Evolutionary conservation across 1,140 invertebrate genomes (phyloP).

Genomic region (Eriosoma lanigerum): DNA sequence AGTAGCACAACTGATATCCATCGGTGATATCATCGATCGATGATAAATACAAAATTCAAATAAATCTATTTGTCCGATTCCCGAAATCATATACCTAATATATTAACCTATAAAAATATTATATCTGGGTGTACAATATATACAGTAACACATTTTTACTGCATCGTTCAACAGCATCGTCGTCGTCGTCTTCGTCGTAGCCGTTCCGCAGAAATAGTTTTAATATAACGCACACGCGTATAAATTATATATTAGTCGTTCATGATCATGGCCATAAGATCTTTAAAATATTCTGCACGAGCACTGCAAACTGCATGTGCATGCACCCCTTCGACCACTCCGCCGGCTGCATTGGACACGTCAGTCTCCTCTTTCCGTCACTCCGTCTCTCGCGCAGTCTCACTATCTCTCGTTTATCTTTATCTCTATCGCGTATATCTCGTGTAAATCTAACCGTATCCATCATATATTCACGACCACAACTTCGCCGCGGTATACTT

Average conservation of each 20-base stretch:
- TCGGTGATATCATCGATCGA: too few relatives aligned
- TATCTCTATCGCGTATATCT: not conserved
- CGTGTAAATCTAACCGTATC: not conserved
- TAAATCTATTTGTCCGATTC: too few relatives aligned
- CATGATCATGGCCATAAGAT: slow-evolving; percentile 24
- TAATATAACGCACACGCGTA: not conserved
- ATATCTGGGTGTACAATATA: too few relatives aligned
- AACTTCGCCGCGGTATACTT: not conserved
- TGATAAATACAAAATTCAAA: too few relatives aligned
- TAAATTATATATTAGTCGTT: not conserved
- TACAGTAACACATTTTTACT: too few relatives aligned
- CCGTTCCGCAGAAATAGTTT: not conserved
- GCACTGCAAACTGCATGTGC: not conserved
- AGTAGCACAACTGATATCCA: too few relatives aligned
- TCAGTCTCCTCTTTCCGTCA: not conserved
- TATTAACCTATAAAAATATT: too few relatives aligned
- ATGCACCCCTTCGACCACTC: not conserved
- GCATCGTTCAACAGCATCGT: too few relatives aligned
- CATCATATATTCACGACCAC: not conserved
- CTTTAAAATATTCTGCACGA: slow-evolving; percentile 49
- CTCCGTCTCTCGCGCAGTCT: not conserved
- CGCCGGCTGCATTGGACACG: not conserved
- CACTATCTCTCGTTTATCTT: not conserved
- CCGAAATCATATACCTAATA: too few relatives aligned
- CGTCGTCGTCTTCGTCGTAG: not conserved